Percentiles rank a stretch among this genome's conserved stretches.
Evolutionary conservation across 2,888 invertebrate genomes (phyloP).

Genomic region (Cinara cedri): DNA sequence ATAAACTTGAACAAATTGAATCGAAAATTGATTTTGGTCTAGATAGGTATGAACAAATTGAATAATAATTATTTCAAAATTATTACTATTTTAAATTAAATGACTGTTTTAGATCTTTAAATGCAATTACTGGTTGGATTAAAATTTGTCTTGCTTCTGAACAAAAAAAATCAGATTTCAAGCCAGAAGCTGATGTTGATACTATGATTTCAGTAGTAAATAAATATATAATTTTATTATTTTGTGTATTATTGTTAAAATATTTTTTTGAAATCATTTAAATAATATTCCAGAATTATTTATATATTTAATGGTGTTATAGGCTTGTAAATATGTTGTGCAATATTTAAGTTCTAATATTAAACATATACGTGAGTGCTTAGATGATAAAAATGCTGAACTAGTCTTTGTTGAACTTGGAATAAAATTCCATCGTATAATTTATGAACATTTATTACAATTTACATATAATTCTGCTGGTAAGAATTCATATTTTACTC

Average conservation of each 20-base stretch:
- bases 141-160: conserved; percentile 87
- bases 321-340: conserved; percentile 85
- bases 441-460: conserved; percentile 92
- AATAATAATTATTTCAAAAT: background rate
- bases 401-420: conserved; percentile 88
- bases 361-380: conserved; percentile 76
- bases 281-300: conserved; percentile 19
- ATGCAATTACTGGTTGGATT: conserved; percentile 89
- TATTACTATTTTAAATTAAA: background rate
- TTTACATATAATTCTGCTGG: conserved; percentile 94
- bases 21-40: conserved; percentile 87
- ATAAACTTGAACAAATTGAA: conserved; percentile 86
- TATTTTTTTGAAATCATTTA: background rate
- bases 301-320: conserved; percentile 59
- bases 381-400: conserved; percentile 92
- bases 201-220: conserved; percentile 81
- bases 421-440: conserved; percentile 86
- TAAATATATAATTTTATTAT: conserved; percentile 3
- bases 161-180: conserved; percentile 94
- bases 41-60: conserved; percentile 66
- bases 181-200: conserved; percentile 82
- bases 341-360: conserved; percentile 80
- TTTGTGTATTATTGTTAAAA: background rate
- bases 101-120: conserved; percentile 70
- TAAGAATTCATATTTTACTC: conserved; percentile 62